Evolutionary conservation across 2,113 vertebrate genomes (phyloP), one percentile per base, ranked within the genome.

Genomic region (Corythornis madagascariensis): DNA sequence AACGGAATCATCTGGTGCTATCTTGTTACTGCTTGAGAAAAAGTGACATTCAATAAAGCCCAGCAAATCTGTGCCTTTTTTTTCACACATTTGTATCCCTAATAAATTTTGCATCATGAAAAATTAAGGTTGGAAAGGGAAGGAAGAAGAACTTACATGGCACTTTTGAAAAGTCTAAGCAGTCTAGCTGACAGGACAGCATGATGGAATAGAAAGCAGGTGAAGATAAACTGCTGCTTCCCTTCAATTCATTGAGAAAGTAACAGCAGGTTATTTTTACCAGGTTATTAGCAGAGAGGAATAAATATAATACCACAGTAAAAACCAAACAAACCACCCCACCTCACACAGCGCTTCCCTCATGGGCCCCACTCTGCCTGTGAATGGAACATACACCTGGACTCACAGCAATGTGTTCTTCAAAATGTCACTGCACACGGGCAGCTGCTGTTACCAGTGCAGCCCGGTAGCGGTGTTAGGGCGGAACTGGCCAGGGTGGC

Each of bases 401-500:
- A 38, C 66, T 35, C 1, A 0, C 45, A 42, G 67, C 17, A 35
- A 83, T 82, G 76, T 50, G 26, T 19, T 73, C 26, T 38, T 15
- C 31, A 8, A 89, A 94, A 90, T 77, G 83, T 77, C 90, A 88
- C 76, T 17, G 69, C 86, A 59, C 88, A 50, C 38, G 19, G 75
- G 59, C 8, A 0, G 59, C 47, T 28, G 65, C 83, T 42, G 2
- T 25, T 28, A 4, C 38, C 16, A 12, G 8, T 1, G 3, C 57
- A 55, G 59, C 9, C 55, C 18, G 15, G 4, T 0, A 21, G 48
- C 43, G 64, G 55, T 0, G 0, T 8, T 4, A 3, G 0, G 0
- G 89, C 61, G 20, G 11, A 80, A 19, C 42, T 3, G 6, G 52
- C 4, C 4, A 1, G 28, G 60, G 45, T 4, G 1, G 28, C 71